phyloP scores from a whole-genome alignment of 1,140 invertebrate species.

The Trypoxylus dichotomus region DNA sequence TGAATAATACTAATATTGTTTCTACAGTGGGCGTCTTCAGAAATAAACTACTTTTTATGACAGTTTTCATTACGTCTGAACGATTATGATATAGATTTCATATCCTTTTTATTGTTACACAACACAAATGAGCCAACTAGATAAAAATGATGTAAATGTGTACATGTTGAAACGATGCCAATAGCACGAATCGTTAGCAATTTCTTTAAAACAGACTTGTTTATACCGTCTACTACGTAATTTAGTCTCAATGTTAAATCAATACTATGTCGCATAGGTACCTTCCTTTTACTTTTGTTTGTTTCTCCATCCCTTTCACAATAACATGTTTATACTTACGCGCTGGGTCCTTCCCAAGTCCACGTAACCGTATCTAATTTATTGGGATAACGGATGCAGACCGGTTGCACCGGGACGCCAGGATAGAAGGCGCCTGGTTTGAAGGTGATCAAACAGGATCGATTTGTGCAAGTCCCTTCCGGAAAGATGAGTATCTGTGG shows the following conservation, averaged over 20 bases:
- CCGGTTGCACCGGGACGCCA: constrained; percentile 92
- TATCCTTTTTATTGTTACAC: neutral
- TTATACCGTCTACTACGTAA: neutral
- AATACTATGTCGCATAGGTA: too few relatives aligned
- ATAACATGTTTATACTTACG: constrained; percentile 66
- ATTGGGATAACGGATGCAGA: constrained; percentile 90
- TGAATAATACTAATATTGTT: neutral
- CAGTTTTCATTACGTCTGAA: too few relatives aligned
- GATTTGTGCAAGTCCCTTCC: constrained; percentile 94
- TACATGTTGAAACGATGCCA: neutral
- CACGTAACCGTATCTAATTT: constrained; percentile 91
- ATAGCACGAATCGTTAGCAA: neutral
- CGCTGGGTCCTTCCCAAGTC: constrained; percentile 96
- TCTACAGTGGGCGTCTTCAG: too few relatives aligned
- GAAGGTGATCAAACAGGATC: constrained; percentile 91
- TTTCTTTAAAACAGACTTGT: neutral
- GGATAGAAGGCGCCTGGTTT: constrained; percentile 93
- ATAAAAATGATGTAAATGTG: neutral
- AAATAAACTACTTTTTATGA: too few relatives aligned
- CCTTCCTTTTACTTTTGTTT: too few relatives aligned
- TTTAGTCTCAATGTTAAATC: too few relatives aligned
- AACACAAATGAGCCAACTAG: neutral
- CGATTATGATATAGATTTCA: too few relatives aligned
- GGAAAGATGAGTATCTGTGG: constrained; percentile 94
- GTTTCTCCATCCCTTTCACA: neutral